Base-by-base conservation (phyloP, 2,797 vertebrate genomes). In the Neopelma chrysocephalum region DNA sequence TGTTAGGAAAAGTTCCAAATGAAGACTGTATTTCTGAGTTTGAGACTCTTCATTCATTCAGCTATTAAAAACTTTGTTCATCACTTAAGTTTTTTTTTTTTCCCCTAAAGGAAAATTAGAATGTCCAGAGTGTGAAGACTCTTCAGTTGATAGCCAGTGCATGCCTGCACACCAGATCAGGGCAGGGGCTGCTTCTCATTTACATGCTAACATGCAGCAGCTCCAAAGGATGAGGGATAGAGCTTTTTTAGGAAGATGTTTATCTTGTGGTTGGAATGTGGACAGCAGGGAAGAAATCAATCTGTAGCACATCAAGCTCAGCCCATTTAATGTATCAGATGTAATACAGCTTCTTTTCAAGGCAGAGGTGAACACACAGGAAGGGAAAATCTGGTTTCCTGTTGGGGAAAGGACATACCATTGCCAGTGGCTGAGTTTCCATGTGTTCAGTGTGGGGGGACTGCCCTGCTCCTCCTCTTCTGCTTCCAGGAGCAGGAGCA, bases 41-140 rank as follows among this genome's bases (percentile, higher is more conserved):
- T 78, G 58, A 91, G 62, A 48, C 70, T 86, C 60, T 61, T 82
- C 10, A 32, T 96, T 93, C 72, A 20, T 95, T 87, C 70, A 66
- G 50, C 45, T 87, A 5, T 70, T 64, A 70, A 91, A 82, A 82
- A 5, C 60, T 93, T 87, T 89, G 85, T 79, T 94, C 9, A 10
- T 87, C 21, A 23, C 34, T 31, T 68, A 34, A n/a, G 38, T 11
- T 26, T 32, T 3, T 54, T 50, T 62, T 77, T 75, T 69, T 75
- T 3, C 4, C 7, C 27, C 38, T 34, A 23, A 85, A 87, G 61
- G 51, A 48, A 76, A 66, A 65, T 62, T 36, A n/a, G 68, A 75
- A 45, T 56, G 45, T 54, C 65, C 31, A 9, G 53, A 68, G 57
- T 42, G 57, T 78, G 64, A 68, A 53, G 71, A 40, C 15, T 73